phyloP scores from a whole-genome alignment of 1,140 invertebrate genomes.

The Radopholus similis region DNA sequence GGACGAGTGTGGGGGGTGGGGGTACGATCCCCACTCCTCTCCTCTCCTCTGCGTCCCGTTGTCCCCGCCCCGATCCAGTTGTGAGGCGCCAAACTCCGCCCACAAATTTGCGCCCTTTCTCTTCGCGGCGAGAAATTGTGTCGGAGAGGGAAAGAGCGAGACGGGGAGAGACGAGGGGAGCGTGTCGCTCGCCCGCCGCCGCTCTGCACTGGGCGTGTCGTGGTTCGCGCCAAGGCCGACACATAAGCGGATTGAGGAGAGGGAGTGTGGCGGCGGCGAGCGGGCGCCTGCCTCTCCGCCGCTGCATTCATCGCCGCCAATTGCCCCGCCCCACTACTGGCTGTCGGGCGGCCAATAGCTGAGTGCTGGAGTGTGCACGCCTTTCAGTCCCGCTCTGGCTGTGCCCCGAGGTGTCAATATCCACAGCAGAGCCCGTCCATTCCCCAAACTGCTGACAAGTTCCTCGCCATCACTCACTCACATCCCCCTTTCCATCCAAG shows the following conservation, averaged over 20 bases:
- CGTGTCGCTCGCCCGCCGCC: not conserved
- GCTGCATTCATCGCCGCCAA: not conserved
- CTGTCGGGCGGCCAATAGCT: too few relatives aligned
- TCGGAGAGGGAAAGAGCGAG: not conserved
- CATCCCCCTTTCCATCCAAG: not conserved
- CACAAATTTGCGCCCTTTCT: conserved; percentile 4
- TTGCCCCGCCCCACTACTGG: not conserved
- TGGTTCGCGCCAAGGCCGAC: conserved; percentile 7
- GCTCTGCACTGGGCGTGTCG: not conserved
- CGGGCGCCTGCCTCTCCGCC: not conserved
- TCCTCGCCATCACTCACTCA: not conserved
- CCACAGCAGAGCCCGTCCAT: not conserved
- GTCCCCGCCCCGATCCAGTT: not conserved
- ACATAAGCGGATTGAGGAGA: conserved; percentile 20
- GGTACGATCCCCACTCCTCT: not conserved
- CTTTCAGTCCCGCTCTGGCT: not conserved
- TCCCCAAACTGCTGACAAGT: not conserved
- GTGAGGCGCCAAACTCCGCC: conserved; percentile 19
- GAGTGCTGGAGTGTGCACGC: too few relatives aligned
- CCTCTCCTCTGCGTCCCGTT: not conserved
- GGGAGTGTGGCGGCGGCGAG: not conserved
- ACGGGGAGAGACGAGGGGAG: not conserved
- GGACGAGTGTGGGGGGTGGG: not conserved
- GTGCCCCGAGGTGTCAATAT: not conserved
- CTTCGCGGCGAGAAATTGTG: not conserved